Evolutionary conservation across 2,888 invertebrate genomes (phyloP), one percentile per base, ranked within the genome.

Genomic region (Papilio demoleus): DNA sequence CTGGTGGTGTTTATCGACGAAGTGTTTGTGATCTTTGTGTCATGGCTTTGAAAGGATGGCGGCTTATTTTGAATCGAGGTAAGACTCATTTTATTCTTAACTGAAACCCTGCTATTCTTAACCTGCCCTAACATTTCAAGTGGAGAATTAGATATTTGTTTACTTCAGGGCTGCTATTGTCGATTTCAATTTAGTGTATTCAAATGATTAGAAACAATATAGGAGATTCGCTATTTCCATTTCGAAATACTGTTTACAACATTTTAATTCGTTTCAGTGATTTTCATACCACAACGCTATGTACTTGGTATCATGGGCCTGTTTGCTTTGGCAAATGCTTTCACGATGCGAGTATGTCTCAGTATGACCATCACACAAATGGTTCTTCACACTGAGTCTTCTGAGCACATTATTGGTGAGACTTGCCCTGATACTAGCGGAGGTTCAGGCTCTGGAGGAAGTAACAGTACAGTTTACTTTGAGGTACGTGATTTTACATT

Each of bases 281-380:
- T 93, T 70, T 75, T 94, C n/a, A 92, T 95, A 73, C 95, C 95
- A 0, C 96, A 96, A 80, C 92, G 96, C 27, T 95, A 95, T 83
- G 93, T 96, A 47, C 85, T 96, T 74, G 94, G 95, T 68, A 82
- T 96, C 8, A 93, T 96, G 94, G 95, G 96, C 9, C 93, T 96
- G 72, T 88, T 96, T 71, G 96, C 95, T 0, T 85, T 96, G 68
- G 93, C 94, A 38, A 96, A 95, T 80, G 95, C 96, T 6, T 96
- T 95, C 78, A 95, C 95, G 36, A 96, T 96, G 95, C 90, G 96
- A 24, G 94, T 95, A 1, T 95, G 95, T 71, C 90, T 96, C 17
- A 95, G 95, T 50, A 94, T 95, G 79, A 94, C 95, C 1, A 95
- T 96, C 40, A 95, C 95, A 1, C 94, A 95, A 75, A 95, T 96